Conservation (phyloP, 2,113 vertebrate species). For the Oriolus oriolus region DNA sequence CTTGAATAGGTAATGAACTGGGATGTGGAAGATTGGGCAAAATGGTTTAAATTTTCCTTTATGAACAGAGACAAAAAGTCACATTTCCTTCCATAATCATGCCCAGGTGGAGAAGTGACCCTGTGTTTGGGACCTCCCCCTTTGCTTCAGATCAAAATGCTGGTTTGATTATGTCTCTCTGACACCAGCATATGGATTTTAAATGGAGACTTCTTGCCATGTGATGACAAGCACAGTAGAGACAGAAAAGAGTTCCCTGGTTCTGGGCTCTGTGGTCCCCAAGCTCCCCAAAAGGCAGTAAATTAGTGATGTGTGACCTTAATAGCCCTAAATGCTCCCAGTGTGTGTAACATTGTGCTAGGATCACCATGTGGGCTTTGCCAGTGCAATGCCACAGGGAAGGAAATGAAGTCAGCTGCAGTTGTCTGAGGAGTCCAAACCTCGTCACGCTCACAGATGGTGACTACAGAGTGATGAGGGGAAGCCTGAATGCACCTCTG, state of each 20-base stretch:
- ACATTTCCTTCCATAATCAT: neutral
- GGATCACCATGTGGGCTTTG: neutral
- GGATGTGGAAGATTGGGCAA: neutral
- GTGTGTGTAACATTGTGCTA: neutral
- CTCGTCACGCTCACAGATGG: neutral
- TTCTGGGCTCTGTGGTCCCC: neutral
- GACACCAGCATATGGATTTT: conserved; percentile 12
- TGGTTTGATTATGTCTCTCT: neutral
- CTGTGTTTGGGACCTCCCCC: neutral
- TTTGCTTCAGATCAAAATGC: neutral
- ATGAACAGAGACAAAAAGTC: neutral
- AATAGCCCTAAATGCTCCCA: neutral
- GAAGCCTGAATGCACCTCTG: neutral
- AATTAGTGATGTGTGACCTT: neutral
- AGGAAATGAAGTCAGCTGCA: neutral
- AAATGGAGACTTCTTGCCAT: conserved; percentile 15
- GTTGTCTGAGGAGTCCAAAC: neutral
- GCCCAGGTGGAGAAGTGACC: neutral
- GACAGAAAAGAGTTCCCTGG: conserved; percentile 4
- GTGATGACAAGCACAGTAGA: neutral
- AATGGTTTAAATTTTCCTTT: neutral
- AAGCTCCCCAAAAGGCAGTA: neutral
- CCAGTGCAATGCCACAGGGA: neutral
- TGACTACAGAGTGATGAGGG: neutral
- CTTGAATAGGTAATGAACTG: neutral